phyloP scores from a whole-genome alignment of 2,113 vertebrate genomes.

The Oryzias javanicus region DNA sequence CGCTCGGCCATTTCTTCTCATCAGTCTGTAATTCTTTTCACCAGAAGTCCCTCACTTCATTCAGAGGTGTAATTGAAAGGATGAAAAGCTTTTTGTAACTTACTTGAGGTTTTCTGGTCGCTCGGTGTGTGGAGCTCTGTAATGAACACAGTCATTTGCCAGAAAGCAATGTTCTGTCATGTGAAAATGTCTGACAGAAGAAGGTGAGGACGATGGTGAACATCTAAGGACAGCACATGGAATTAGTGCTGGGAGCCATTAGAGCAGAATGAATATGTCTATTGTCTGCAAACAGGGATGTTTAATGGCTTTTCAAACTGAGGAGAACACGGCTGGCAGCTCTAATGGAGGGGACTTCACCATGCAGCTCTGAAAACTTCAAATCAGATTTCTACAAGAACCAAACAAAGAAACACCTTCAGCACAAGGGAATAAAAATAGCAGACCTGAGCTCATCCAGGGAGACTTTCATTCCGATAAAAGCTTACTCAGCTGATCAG shows the following conservation, averaged over 20 bases:
- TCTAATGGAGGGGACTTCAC: no score
- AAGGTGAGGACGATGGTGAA: not conserved
- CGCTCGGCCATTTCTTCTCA: not conserved
- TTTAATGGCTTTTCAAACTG: conserved; percentile 4
- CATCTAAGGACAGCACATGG: conserved; percentile 2
- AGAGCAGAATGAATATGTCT: conserved; percentile 8
- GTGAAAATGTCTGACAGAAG: conserved; percentile 22
- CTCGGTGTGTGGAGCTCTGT: conserved; percentile 21
- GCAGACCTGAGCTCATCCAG: no score
- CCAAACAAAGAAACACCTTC: no score
- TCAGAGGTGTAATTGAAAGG: conserved; percentile 37
- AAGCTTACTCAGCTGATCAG: no score
- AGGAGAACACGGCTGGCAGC: not conserved
- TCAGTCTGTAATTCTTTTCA: not conserved
- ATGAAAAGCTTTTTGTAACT: conserved; percentile 28
- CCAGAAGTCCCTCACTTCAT: not conserved
- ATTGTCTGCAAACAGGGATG: conserved; percentile 8
- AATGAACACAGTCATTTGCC: conserved; percentile 26
- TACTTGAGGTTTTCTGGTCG: conserved; percentile 4
- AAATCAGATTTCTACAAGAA: no score
- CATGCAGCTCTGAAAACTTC: no score
- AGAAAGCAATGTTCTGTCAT: not conserved
- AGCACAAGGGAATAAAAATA: no score
- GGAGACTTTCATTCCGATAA: no score
- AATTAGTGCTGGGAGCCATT: not conserved